A percentile compares a stretch with the other conserved stretches of the same genome.
phyloP scores from a whole-genome alignment of 1,140 invertebrate genomes.

The Linepithema humile region DNA sequence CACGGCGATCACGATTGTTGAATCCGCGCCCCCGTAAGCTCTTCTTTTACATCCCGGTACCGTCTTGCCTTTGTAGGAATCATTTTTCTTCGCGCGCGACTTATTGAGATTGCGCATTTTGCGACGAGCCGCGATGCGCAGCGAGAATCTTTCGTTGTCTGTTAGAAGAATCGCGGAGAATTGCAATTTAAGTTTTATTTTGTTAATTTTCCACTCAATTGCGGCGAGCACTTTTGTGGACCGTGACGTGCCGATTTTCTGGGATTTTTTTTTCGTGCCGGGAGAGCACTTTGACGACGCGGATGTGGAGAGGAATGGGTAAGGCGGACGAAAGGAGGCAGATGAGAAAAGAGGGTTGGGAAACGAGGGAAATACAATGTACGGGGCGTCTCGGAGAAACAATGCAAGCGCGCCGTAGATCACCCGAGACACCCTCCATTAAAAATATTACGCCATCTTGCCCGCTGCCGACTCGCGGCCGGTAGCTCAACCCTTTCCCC shows the following conservation, averaged over 20 bases:
- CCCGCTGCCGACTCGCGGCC: slow-evolving; percentile 5
- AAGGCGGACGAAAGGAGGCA: slow-evolving; percentile 10
- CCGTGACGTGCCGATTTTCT: slow-evolving; percentile 7
- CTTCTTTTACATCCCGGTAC: slow-evolving; percentile 4
- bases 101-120: neutral
- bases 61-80: slow-evolving; percentile 4
- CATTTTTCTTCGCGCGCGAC: slow-evolving; percentile 12
- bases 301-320: neutral
- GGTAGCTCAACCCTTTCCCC: neutral
- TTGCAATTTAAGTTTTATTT: neutral
- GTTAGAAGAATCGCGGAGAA: neutral
- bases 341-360: slow-evolving; percentile 30
- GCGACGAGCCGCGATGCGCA: neutral
- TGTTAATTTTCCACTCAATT: no score
- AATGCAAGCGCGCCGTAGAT: slow-evolving; percentile 69
- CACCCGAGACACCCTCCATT: slow-evolving; percentile 70
- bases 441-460: slow-evolving; percentile 76
- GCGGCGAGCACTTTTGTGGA: no score
- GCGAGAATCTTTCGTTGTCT: neutral
- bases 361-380: slow-evolving; percentile 44
- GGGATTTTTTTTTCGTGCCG: neutral
- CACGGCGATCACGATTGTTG: neutral
- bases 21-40: neutral
- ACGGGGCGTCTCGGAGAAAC: slow-evolving; percentile 61
- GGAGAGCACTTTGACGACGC: neutral